Evolutionary conservation across 1,140 invertebrate species (phyloP).

Genomic region (Drosophila malerkotliana): DNA sequence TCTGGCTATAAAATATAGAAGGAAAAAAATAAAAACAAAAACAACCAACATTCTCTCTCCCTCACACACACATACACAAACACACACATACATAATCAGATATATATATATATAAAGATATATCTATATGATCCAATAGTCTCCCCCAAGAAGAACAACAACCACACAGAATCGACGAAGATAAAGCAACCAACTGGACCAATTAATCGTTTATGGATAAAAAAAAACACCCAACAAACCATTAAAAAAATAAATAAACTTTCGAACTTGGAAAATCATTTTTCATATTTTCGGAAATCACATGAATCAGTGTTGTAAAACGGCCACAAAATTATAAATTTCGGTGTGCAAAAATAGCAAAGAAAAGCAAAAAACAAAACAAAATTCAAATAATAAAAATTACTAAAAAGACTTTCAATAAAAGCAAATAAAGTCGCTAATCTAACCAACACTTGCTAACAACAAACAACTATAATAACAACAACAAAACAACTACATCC

Average conservation of each 20-base stretch:
- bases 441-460: conserved; percentile 35
- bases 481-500: conserved; percentile 32
- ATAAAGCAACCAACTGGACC: conserved; percentile 69
- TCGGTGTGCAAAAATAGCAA: conserved; percentile 59
- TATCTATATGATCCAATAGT: conserved; percentile 5
- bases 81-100: conserved; percentile 3
- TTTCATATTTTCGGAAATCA: conserved; percentile 25
- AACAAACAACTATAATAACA: conserved; percentile 30
- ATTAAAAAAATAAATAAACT: conserved; percentile 20
- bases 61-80: conserved; percentile 26
- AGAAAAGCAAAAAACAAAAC: conserved; percentile 1
- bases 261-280: conserved; percentile 34
- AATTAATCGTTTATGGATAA: conserved; percentile 76
- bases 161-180: conserved; percentile 9
- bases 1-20: conserved; percentile 61
- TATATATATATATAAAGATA: conserved; percentile 24
- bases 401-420: neutral
- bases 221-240: conserved; percentile 6
- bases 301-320: conserved; percentile 62
- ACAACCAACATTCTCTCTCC: conserved; percentile 26
- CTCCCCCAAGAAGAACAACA: conserved; percentile 44
- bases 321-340: conserved; percentile 39
- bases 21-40: conserved; percentile 7
- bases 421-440: conserved; percentile 18
- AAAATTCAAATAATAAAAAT: conserved; percentile 21